Base-by-base conservation (phyloP, 2,888 invertebrate genomes). In the Argyresthia albistria region DNA sequence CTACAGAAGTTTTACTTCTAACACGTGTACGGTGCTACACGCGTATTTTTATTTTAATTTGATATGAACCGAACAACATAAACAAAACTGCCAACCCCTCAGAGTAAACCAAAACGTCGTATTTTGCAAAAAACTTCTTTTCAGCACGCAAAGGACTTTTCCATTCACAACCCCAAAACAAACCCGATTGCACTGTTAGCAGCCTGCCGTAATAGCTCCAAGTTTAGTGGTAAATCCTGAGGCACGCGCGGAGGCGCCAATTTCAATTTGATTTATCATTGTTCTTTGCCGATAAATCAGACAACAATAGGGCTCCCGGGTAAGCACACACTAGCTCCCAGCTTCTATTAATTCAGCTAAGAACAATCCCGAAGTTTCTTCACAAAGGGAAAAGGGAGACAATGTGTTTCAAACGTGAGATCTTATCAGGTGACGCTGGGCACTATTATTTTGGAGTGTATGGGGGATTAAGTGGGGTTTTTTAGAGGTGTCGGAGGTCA, bases 241-340 rank as follows among this genome's bases (percentile, higher is more conserved):
- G 15, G 36, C 14, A 70, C 71, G 70, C 67, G 66, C 66, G 64
- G 70, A 66, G 56, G 69, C 70, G 69, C 79, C 81, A 80, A 81
- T 83, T 83, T 71, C 77, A 71, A 76, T 84, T 81, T 84, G 84
- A 87, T 86, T 86, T 86, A 86, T 83, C 80, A 78, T 83, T 83
- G 83, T 83, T 83, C 84, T 86, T 83, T 48, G 36, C 46, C 52
- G 54, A 54, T 54, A 54, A 54, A 54, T 54, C 52, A 52, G 78
- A 66, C 67, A 64, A 81, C 81, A 81, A 82, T 81, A 78, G 78
- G 76, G 74, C 73, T 75, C 73, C 63, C 60, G 66, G 73, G 76
- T 69, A 11, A 50, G 43, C 51, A 36, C 51, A 46, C 46, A 46
- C 52, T 52, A 15, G 42, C 45, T 10, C 48, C 48, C 48, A 76